These are phyloP conservation scores for Caenorhabditis parvicauda DNA, from an alignment of 2,888 invertebrate genomes.

Conservation along the genomic window DNA sequence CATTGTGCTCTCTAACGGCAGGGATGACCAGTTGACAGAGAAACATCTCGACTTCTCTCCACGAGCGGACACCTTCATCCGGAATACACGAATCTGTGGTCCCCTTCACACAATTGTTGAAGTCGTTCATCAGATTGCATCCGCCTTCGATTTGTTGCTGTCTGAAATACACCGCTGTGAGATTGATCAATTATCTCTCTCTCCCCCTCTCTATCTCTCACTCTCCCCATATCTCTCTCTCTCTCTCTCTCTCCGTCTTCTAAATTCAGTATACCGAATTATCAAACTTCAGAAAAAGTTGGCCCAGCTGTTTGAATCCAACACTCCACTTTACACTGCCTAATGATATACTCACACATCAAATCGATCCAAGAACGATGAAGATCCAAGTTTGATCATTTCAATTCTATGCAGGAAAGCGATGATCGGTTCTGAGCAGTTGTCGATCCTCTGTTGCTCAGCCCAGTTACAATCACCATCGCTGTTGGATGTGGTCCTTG, in stretches of 20 bases:
- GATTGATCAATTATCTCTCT: neutral
- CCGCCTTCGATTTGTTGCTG: slow-evolving; percentile 34
- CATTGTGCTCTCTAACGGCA: slow-evolving; percentile 46
- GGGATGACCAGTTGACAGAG: slow-evolving; percentile 57
- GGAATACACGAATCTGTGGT: slow-evolving; percentile 35
- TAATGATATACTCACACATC: too few species aligned
- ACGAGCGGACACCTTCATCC: slow-evolving; percentile 34
- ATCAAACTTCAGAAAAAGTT: too few species aligned
- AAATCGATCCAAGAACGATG: too few species aligned
- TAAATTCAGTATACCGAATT: too few species aligned
- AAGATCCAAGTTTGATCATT: slow-evolving; percentile 16
- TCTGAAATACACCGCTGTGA: slow-evolving; percentile 15
- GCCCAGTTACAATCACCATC: slow-evolving; percentile 33
- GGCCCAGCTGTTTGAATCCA: too few species aligned
- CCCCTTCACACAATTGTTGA: slow-evolving; percentile 44
- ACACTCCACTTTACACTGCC: too few species aligned
- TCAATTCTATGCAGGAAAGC: slow-evolving; percentile 38
- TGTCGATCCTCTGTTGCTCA: slow-evolving; percentile 40
- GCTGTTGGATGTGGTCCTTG: neutral
- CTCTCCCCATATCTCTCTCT: too few species aligned
- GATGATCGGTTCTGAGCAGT: slow-evolving; percentile 42
- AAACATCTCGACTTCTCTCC: slow-evolving; percentile 52
- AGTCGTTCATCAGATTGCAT: slow-evolving; percentile 42
- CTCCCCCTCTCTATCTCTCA: neutral
- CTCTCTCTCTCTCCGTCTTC: too few species aligned